These are phyloP conservation scores for Acronicta aceris DNA, from an alignment of 2,888 invertebrate genomes.

Conservation along the genomic window DNA sequence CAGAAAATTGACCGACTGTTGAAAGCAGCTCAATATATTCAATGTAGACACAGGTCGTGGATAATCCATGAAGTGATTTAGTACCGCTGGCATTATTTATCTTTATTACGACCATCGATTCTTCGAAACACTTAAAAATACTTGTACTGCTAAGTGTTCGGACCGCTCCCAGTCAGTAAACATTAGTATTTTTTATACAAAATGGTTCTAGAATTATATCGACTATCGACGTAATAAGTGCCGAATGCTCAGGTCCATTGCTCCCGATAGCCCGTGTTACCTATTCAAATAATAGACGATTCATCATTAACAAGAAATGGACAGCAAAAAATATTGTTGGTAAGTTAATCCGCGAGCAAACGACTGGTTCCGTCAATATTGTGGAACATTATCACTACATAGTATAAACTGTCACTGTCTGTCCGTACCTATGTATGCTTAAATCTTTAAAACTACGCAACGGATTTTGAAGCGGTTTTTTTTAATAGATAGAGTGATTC, in stretches of 20 bases:
- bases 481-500: no score
- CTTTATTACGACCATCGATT: slow-evolving; percentile 16
- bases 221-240: slow-evolving; percentile 54
- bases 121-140: slow-evolving; percentile 36
- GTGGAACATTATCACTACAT: no score
- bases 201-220: slow-evolving; percentile 51
- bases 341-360: slow-evolving; percentile 41
- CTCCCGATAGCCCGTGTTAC: slow-evolving; percentile 58
- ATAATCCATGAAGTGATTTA: slow-evolving; percentile 2
- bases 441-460: no score
- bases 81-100: slow-evolving; percentile 8
- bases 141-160: slow-evolving; percentile 29
- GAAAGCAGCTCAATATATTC: not conserved
- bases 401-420: no score
- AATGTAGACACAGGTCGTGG: slow-evolving; percentile 25
- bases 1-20: not conserved
- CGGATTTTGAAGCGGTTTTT: no score
- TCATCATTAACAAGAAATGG: slow-evolving; percentile 79
- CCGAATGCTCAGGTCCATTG: slow-evolving; percentile 57
- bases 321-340: slow-evolving; percentile 66
- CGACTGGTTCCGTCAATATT: slow-evolving; percentile 44
- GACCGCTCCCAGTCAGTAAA: slow-evolving; percentile 41
- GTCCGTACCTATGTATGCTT: no score
- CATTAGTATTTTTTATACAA: slow-evolving; percentile 47
- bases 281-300: slow-evolving; percentile 76